Evolutionary conservation across 2,113 vertebrate species (phyloP).

Genomic region (Protobothrops flavoviridis): DNA sequence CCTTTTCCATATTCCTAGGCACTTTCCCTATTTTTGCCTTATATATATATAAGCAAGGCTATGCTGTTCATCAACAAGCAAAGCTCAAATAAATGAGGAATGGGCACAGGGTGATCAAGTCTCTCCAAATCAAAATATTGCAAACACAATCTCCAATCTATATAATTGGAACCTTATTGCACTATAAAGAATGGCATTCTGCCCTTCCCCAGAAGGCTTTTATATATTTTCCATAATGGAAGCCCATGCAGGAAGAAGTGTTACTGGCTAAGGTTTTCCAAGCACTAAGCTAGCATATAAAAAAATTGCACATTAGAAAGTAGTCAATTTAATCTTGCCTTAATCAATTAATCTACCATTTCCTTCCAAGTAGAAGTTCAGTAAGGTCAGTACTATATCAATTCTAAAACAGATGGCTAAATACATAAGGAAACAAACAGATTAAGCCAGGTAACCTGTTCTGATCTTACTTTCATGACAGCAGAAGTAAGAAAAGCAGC

Average conservation of each 20-base stretch:
- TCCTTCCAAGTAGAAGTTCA: not conserved
- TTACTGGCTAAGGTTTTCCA: not conserved
- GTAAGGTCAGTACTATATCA: not conserved
- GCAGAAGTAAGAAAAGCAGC: not conserved
- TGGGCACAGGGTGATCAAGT: not conserved
- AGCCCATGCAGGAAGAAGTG: not conserved
- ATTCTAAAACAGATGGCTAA: not conserved
- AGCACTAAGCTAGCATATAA: not conserved
- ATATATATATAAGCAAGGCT: too few relatives aligned
- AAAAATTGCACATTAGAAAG: not conserved
- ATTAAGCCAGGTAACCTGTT: not conserved
- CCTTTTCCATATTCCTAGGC: not conserved
- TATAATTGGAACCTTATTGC: not conserved
- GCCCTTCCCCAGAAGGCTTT: not conserved
- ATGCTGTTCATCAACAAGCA: not conserved
- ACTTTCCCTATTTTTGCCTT: too few relatives aligned
- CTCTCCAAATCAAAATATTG: not conserved
- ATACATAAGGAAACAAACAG: not conserved
- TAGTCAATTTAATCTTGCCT: not conserved
- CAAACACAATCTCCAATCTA: not conserved
- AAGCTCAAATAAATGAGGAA: not conserved
- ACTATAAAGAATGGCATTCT: not conserved
- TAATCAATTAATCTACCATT: not conserved
- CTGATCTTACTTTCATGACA: not conserved
- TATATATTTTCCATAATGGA: not conserved